phyloP scores from a whole-genome alignment of 1,140 invertebrate genomes.

The Holcopasites calliopsidis region DNA sequence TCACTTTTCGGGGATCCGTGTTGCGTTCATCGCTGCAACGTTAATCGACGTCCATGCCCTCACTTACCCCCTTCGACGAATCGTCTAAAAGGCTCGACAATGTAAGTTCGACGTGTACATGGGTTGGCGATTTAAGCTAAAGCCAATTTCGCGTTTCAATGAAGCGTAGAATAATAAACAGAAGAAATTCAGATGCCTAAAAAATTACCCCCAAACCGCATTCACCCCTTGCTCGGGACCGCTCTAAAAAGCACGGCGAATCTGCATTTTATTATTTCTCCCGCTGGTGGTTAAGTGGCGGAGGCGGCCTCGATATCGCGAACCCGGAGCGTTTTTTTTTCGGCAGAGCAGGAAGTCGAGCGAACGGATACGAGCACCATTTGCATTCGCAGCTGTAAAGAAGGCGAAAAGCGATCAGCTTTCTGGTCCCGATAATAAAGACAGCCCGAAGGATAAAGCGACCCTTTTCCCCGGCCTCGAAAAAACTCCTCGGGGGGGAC shows the following conservation, averaged over 20 bases:
- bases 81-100: no score
- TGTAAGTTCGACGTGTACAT: no score
- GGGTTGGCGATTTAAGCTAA: no score
- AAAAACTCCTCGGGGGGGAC: conserved; percentile 30
- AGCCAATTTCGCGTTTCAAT: background rate
- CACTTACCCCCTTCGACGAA: background rate
- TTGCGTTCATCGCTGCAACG: background rate
- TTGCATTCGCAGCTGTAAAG: conserved; percentile 75
- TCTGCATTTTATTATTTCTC: conserved; percentile 77
- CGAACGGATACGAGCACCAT: conserved; percentile 71
- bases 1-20: conserved; percentile 1
- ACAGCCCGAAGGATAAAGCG: conserved; percentile 57
- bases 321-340: conserved; percentile 18
- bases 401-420: conserved; percentile 68
- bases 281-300: conserved; percentile 66
- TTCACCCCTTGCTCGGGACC: background rate
- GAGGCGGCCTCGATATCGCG: background rate
- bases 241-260: conserved; percentile 42
- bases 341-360: conserved; percentile 60
- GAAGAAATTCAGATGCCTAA: no score
- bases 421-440: conserved; percentile 64
- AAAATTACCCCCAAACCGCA: no score
- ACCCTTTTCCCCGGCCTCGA: conserved; percentile 29
- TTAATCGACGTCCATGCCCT: background rate
- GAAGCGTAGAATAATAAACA: no score